phyloP scores from a whole-genome alignment of 1,140 invertebrate genomes.

The Procambarus clarkii region DNA sequence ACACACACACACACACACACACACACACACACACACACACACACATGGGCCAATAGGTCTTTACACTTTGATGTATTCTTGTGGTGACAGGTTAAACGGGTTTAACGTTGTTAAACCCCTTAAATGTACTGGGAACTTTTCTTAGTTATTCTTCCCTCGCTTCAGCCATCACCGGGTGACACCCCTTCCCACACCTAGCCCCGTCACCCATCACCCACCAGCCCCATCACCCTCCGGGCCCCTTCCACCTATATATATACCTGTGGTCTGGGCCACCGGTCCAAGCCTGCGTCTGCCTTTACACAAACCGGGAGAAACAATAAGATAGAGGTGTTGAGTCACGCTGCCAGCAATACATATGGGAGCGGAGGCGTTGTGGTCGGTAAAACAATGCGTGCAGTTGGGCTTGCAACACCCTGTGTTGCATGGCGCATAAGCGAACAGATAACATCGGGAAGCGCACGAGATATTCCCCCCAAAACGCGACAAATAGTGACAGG shows the following conservation, averaged over 20 bases:
- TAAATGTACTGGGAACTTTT: constrained; percentile 2
- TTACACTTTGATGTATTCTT: too few relatives aligned
- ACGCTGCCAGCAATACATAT: constrained; percentile 4
- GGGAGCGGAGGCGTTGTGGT: not conserved
- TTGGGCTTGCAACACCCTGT: not conserved
- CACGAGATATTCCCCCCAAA: constrained; percentile 33
- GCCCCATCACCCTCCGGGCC: too few relatives aligned
- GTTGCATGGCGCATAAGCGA: constrained; percentile 27
- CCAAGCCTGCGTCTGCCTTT: not conserved
- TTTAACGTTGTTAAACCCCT: constrained; percentile 5
- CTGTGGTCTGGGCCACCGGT: not conserved
- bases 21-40: too few relatives aligned
- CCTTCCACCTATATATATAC: constrained; percentile 21
- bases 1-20: too few relatives aligned
- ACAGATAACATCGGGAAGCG: constrained; percentile 4
- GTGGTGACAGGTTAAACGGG: not conserved
- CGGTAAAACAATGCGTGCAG: constrained; percentile 35
- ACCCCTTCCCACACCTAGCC: not conserved
- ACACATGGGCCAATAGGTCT: too few relatives aligned
- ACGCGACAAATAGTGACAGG: constrained; percentile 55
- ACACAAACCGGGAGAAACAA: not conserved
- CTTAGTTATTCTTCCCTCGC: constrained; percentile 9
- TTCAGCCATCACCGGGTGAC: not conserved
- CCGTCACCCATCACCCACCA: too few relatives aligned
- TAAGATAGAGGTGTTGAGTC: not conserved